Evolutionary conservation across 1,140 invertebrate genomes (phyloP).

Genomic region (Leptopilina boulardi): DNA sequence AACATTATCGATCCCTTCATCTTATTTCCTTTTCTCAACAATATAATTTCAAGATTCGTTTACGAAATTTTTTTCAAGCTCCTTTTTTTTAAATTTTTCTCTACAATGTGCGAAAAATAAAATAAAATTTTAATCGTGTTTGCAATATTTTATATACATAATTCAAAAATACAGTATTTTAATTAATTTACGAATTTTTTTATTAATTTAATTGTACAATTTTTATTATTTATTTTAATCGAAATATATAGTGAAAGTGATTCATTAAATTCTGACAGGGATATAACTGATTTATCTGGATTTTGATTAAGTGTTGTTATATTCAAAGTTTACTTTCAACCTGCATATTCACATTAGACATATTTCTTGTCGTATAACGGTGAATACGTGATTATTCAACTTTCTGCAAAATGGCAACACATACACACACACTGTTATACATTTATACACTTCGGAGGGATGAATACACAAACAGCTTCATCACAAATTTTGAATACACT

Average conservation of each 20-base stretch:
- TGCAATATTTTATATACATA: too few species aligned
- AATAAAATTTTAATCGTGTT: too few species aligned
- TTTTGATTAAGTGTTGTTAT: not conserved
- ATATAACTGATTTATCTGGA: not conserved
- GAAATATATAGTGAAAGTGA: too few species aligned
- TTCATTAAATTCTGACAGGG: too few species aligned
- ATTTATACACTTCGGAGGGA: not conserved
- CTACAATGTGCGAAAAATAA: too few species aligned
- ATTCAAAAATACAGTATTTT: too few species aligned
- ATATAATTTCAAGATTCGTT: not conserved
- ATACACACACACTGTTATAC: not conserved
- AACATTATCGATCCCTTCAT: not conserved
- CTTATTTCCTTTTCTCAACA: not conserved
- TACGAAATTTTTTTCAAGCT: not conserved
- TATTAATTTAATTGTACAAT: too few species aligned
- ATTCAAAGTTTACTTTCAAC: not conserved
- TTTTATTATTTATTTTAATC: too few species aligned
- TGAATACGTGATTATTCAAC: constrained; percentile 13
- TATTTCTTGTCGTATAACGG: not conserved
- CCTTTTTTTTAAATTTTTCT: too few species aligned
- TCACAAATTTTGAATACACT: not conserved
- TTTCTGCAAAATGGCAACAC: not conserved
- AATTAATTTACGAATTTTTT: too few species aligned
- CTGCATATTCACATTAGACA: not conserved
- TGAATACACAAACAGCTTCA: constrained; percentile 3